Base-by-base conservation (phyloP, 2,797 vertebrate genomes). In the Propithecus deckenii region DNA sequence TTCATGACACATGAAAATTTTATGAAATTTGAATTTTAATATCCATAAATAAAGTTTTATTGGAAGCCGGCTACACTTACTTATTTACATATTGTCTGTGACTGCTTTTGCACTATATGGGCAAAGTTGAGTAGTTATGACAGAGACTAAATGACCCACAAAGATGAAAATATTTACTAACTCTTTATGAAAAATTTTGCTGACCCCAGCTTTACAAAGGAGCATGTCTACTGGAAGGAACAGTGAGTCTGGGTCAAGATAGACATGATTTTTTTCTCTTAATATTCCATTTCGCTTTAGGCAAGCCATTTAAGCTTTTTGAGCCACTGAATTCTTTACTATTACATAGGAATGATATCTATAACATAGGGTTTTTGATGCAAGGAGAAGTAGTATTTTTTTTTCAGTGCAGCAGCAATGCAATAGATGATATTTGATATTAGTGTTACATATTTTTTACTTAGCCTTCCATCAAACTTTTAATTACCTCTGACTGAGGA, bases 401-500 rank as follows among this genome's bases (percentile, higher is more conserved):
- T 52, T 91, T 93, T 32, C 57, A 57, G n/a, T 41, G 22, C 2
- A 78, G 15, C 15, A 76, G 12, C 11, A 81, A 4, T 38, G 15
- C 76, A 72, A 50, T 46, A 85, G 79, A 71, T 52, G 14, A 0
- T 5, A 95, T 67, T 67, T 81, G 30, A 59, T n/a, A 65, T n/a
- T 89, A 83, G 48, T 57, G 57, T 5, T 46, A 22, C 22, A 17
- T 35, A 38, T 43, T 93, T 96, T 94, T 94, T 86, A 69, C 55
- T 95, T 72, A 69, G 8, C 1, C 4, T 86, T 88, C 59, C 15
- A 71, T 83, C 61, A 83, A 91, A 89, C n/a, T 79, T 86, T 97
- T 88, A 93, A 91, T 91, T 92, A 81, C 3, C 61, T 89, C 38
- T 83, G 46, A 78, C 25, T 41, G 72, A 93, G 78, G 50, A 81